Evolutionary conservation across 2,888 invertebrate genomes (phyloP).

Genomic region (Folsomia candida): DNA sequence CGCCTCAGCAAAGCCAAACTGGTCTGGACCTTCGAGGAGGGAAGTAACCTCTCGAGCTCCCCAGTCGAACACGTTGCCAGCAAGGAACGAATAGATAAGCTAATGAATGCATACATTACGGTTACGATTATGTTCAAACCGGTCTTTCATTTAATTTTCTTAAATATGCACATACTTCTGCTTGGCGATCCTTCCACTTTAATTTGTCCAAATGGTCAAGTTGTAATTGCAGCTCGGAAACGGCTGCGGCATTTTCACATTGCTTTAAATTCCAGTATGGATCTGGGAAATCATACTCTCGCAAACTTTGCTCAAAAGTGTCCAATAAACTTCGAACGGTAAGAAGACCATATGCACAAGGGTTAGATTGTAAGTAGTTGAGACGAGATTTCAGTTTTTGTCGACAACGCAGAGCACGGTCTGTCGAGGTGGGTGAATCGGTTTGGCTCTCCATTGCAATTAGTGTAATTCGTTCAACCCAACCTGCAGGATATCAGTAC

Average conservation of each 20-base stretch:
- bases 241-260: conserved; percentile 78
- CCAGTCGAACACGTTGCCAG: conserved; percentile 97
- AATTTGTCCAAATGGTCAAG: conserved; percentile 70
- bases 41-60: conserved; percentile 73
- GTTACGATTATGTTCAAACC: no score
- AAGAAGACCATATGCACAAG: conserved; percentile 76
- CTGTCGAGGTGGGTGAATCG: conserved; percentile 70
- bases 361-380: conserved; percentile 71
- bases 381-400: conserved; percentile 78
- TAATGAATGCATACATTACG: no score
- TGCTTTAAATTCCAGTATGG: conserved; percentile 72
- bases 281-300: conserved; percentile 88
- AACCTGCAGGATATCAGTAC: conserved; percentile 54
- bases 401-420: conserved; percentile 77
- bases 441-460: conserved; percentile 78
- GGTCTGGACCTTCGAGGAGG: conserved; percentile 70
- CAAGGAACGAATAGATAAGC: conserved; percentile 62
- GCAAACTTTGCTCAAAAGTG: conserved; percentile 85
- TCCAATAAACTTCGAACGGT: conserved; percentile 87
- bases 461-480: conserved; percentile 78
- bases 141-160: no score
- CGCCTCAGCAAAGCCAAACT: conserved; percentile 79
- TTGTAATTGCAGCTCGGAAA: conserved; percentile 67
- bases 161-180: no score
- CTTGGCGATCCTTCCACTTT: conserved; percentile 55